Percentiles rank a stretch among this genome's conserved stretches.
These are phyloP conservation scores for Porites lutea DNA, from an alignment of 64 coral and sea anemone genomes.

Conservation along the genomic window DNA sequence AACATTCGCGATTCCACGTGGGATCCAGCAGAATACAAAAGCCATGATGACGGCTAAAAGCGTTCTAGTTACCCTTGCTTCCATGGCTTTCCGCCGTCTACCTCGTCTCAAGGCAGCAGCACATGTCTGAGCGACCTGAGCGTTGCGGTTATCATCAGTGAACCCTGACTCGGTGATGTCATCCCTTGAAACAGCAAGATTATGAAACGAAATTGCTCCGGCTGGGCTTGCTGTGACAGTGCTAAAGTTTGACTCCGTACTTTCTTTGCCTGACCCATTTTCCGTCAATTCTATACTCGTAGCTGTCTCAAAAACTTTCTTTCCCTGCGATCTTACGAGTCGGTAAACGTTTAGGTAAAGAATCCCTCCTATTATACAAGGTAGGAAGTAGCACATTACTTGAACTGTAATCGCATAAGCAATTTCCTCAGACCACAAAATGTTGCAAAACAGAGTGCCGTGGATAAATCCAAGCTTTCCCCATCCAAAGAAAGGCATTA, in stretches of 20 bases:
- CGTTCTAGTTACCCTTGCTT: slow-evolving; percentile 88
- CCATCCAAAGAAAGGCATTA: slow-evolving; percentile 95
- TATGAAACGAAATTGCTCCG: slow-evolving; percentile 16
- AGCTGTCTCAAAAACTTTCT: slow-evolving; percentile 39
- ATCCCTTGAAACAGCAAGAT: slow-evolving; percentile 11
- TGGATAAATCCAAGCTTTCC: slow-evolving; percentile 85
- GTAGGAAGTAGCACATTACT: slow-evolving; percentile 84
- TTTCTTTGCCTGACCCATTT: not conserved
- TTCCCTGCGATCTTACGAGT: slow-evolving; percentile 68
- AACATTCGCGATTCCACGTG: slow-evolving; percentile 88
- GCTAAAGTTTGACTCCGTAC: not conserved
- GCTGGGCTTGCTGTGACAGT: not conserved
- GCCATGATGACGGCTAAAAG: slow-evolving; percentile 80
- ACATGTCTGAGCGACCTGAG: not conserved
- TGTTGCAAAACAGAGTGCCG: slow-evolving; percentile 96
- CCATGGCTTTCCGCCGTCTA: slow-evolving; percentile 65
- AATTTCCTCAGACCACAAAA: slow-evolving; percentile 75
- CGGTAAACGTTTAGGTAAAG: slow-evolving; percentile 77
- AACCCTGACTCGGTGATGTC: slow-evolving; percentile 18
- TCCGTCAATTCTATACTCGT: not conserved
- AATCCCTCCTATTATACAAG: slow-evolving; percentile 57
- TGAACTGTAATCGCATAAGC: slow-evolving; percentile 78
- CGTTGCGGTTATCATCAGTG: not conserved
- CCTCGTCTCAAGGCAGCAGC: slow-evolving; percentile 4
- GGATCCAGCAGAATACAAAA: slow-evolving; percentile 96